Percentiles rank a stretch among this genome's conserved stretches.
phyloP scores from a whole-genome alignment of 2,113 vertebrate species.

The Muscicapa adusta region DNA sequence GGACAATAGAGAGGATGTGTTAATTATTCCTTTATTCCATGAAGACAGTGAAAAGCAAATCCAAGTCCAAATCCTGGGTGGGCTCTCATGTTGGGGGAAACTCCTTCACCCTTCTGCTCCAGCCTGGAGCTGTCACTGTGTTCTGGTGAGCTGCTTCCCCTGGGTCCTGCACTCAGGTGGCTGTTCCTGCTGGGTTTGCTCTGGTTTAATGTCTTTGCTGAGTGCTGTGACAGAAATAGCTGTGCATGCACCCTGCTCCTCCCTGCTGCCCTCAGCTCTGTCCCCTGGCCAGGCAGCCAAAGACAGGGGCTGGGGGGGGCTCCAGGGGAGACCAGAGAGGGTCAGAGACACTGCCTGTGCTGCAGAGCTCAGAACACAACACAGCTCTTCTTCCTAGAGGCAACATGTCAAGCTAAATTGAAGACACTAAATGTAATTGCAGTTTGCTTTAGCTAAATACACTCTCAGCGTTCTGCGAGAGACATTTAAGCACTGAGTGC shows the following conservation, averaged over 20 bases:
- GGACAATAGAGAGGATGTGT: neutral
- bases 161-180: neutral
- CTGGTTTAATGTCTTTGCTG: neutral
- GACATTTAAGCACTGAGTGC: neutral
- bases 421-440: slow-evolving; percentile 5
- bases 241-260: neutral
- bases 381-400: neutral
- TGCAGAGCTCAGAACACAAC: neutral
- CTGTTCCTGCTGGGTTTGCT: neutral
- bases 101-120: fast-evolving
- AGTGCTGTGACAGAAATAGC: neutral
- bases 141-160: neutral
- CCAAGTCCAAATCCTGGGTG: neutral
- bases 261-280: neutral
- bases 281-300: neutral
- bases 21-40: neutral
- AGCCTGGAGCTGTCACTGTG: fast-evolving
- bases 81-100: neutral
- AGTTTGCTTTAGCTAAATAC: slow-evolving; percentile 41
- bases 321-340: neutral
- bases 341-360: neutral
- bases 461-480: neutral
- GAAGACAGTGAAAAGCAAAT: neutral
- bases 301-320: neutral
- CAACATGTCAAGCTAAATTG: slow-evolving; percentile 1